Conservation (phyloP, 1,140 invertebrate genomes). For the Formica exsecta region DNA sequence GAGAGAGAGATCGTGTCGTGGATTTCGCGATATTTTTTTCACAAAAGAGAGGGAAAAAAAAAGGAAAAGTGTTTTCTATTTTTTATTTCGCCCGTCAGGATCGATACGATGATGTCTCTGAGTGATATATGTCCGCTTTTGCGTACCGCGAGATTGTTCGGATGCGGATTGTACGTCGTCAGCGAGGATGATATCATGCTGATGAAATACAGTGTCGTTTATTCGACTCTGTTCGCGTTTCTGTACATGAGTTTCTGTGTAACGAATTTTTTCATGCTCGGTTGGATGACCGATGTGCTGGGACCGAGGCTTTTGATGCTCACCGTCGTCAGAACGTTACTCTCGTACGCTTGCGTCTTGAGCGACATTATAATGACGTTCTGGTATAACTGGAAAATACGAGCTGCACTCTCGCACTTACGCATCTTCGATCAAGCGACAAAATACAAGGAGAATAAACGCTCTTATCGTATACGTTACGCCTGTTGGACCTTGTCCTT, state of each 20-base stretch:
- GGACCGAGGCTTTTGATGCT: slow-evolving; percentile 52
- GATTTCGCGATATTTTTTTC: not conserved
- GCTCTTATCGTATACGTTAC: not conserved
- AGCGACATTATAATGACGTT: slow-evolving; percentile 60
- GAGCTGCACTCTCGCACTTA: slow-evolving; percentile 47
- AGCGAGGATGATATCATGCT: slow-evolving; percentile 52
- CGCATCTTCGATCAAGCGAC: slow-evolving; percentile 67
- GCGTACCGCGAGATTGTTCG: slow-evolving; percentile 61
- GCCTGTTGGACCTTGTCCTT: slow-evolving; percentile 18
- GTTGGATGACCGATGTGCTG: not conserved
- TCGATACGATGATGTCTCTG: slow-evolving; percentile 40
- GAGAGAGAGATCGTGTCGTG: not conserved
- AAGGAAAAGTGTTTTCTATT: not conserved
- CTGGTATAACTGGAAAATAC: slow-evolving; percentile 64
- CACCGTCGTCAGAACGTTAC: slow-evolving; percentile 35
- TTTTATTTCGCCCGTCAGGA: not conserved
- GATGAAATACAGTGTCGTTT: slow-evolving; percentile 61
- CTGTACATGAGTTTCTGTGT: slow-evolving; percentile 30
- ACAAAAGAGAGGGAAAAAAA: too few species aligned
- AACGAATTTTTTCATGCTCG: slow-evolving; percentile 24
- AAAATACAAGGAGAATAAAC: slow-evolving; percentile 47
- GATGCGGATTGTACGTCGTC: slow-evolving; percentile 50
- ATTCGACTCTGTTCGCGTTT: slow-evolving; percentile 43
- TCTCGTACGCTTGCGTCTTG: slow-evolving; percentile 65
- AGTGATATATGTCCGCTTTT: slow-evolving; percentile 66